A percentile compares a stretch with the other conserved stretches of the same genome.
Conservation (phyloP, 2,113 vertebrate genomes). For the Microcebus tavaratra region DNA sequence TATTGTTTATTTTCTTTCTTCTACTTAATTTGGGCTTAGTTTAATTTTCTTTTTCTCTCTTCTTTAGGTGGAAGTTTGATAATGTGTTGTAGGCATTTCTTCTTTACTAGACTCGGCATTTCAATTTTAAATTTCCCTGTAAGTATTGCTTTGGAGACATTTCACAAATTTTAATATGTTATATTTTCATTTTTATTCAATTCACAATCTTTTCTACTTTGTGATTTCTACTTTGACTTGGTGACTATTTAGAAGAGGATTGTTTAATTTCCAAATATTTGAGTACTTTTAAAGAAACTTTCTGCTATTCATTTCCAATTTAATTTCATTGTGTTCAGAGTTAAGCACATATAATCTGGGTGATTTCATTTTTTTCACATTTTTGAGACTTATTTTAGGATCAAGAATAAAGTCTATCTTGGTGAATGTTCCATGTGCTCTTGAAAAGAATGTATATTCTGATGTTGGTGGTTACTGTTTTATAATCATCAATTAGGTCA, state of each 20-base stretch:
- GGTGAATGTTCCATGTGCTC: not conserved
- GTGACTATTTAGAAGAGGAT: not conserved
- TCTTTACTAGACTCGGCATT: not conserved
- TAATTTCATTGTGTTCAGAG: not conserved
- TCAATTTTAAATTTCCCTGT: not conserved
- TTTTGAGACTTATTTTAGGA: not conserved
- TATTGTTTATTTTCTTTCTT: not conserved
- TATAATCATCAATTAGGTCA: not conserved
- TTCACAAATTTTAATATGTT: not conserved
- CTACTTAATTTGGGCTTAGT: not conserved
- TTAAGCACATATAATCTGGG: not conserved
- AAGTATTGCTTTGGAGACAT: not conserved
- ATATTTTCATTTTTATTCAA: not conserved
- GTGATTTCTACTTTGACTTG: not conserved
- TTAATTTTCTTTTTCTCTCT: not conserved
- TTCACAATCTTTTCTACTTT: conserved; percentile 1
- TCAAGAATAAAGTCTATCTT: not conserved
- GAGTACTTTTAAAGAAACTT: not conserved
- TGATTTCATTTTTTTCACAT: not conserved
- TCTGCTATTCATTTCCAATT: not conserved
- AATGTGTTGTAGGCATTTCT: not conserved
- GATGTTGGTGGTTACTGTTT: not conserved
- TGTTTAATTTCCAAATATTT: not conserved
- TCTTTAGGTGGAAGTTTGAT: not conserved
- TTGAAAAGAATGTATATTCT: not conserved